These are phyloP conservation scores for Galaxias olidus DNA, from an alignment of 2,797 vertebrate genomes.

Conservation along the genomic window DNA sequence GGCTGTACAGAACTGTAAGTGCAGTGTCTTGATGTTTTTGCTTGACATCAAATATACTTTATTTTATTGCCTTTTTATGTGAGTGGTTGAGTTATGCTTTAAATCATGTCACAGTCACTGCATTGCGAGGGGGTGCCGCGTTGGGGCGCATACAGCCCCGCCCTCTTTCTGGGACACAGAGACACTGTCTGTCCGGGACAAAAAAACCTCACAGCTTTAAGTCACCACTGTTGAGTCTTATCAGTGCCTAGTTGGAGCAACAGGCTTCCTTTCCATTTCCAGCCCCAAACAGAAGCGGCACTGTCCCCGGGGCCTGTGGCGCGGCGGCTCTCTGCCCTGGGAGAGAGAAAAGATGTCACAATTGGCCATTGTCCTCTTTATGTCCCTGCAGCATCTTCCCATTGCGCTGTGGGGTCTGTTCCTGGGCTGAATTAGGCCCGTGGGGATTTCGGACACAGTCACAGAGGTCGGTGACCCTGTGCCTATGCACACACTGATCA, in stretches of 20 bases:
- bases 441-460: slow-evolving; percentile 80
- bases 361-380: slow-evolving; percentile 81
- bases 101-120: too few species aligned
- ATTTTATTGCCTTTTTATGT: too few species aligned
- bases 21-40: too few species aligned
- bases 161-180: too few species aligned
- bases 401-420: slow-evolving; percentile 80
- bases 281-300: slow-evolving; percentile 64
- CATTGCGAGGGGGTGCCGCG: too few species aligned
- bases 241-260: slow-evolving; percentile 70
- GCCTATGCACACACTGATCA: slow-evolving; percentile 46
- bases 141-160: too few species aligned
- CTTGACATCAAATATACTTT: too few species aligned
- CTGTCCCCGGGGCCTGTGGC: slow-evolving; percentile 69
- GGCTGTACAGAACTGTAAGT: too few species aligned
- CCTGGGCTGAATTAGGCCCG: slow-evolving; percentile 75
- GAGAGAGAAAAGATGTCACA: slow-evolving; percentile 71
- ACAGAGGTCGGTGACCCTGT: slow-evolving; percentile 74
- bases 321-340: slow-evolving; percentile 65
- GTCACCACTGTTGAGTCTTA: slow-evolving; percentile 64
- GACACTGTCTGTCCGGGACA: too few species aligned
- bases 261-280: slow-evolving; percentile 65
- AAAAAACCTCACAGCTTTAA: slow-evolving; percentile 44
- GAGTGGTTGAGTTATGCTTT: too few species aligned
- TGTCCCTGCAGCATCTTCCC: slow-evolving; percentile 77